A percentile compares a stretch with the other conserved stretches of the same genome.
Evolutionary conservation across 64 coral and sea anemone genomes (phyloP).

Genomic region (Platygyra sinensis): DNA sequence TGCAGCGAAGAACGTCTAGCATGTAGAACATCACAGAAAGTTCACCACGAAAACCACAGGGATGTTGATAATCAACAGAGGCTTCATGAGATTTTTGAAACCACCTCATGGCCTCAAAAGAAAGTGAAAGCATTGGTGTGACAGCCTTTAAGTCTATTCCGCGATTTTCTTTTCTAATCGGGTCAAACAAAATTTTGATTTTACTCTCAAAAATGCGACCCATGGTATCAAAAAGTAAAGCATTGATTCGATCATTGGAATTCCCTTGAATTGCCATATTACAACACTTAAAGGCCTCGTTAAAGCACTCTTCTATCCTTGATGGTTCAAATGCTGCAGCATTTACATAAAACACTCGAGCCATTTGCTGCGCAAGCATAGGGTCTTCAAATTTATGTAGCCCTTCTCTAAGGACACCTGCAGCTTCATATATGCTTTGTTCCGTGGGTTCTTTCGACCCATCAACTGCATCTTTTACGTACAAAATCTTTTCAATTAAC

Average conservation of each 20-base stretch:
- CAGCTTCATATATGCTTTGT: constrained; percentile 38
- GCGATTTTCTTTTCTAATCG: not conserved
- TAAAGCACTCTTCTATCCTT: constrained; percentile 33
- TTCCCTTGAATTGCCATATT: constrained; percentile 33
- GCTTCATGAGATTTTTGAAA: constrained; percentile 33
- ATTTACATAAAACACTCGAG: constrained; percentile 68
- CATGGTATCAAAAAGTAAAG: constrained; percentile 64
- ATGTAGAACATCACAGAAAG: constrained; percentile 64
- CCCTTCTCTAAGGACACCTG: constrained; percentile 30
- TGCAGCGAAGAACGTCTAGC: constrained; percentile 58
- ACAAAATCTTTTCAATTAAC: no score
- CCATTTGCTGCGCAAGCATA: constrained; percentile 65
- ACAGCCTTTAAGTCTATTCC: not conserved
- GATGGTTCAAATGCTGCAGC: not conserved
- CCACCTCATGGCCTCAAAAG: constrained; percentile 25
- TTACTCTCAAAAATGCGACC: constrained; percentile 59
- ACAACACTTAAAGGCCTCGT: constrained; percentile 5
- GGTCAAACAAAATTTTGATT: constrained; percentile 24
- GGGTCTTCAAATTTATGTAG: constrained; percentile 55
- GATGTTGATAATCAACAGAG: constrained; percentile 18
- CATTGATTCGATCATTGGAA: not conserved
- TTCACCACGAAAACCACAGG: constrained; percentile 36
- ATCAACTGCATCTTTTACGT: no score
- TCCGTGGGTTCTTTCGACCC: constrained; percentile 9
- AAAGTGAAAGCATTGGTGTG: not conserved